Conservation (phyloP, 2,888 invertebrate genomes). For the Nemoura dubitans region DNA sequence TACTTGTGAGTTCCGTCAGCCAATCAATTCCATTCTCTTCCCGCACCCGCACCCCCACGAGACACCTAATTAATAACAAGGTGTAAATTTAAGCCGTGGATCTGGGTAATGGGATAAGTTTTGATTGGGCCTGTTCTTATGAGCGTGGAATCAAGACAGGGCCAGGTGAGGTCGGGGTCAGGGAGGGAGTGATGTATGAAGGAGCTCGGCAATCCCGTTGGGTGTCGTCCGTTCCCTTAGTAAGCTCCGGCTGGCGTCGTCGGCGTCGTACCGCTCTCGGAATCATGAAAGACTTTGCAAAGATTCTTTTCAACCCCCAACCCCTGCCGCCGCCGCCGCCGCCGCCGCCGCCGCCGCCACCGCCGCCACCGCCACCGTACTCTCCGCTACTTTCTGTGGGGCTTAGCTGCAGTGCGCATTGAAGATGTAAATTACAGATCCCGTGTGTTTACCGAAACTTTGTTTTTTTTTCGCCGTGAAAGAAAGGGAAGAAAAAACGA, state of each 20-base stretch:
- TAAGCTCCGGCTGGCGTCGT: not conserved
- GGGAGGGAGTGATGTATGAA: not conserved
- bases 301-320: not conserved
- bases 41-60: not conserved
- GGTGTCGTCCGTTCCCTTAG: not conserved
- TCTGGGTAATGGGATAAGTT: constrained; percentile 18
- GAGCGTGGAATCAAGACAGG: not conserved
- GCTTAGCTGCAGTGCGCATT: not conserved
- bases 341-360: not conserved
- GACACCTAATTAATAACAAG: not conserved
- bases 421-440: not conserved
- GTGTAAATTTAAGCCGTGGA: not conserved
- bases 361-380: not conserved
- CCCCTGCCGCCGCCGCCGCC: too few relatives aligned
- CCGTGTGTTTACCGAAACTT: not conserved
- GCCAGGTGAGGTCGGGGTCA: not conserved
- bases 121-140: not conserved
- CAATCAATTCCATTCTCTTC: not conserved
- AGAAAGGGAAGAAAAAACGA: not conserved
- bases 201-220: not conserved
- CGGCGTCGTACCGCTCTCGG: not conserved
- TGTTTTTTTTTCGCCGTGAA: not conserved
- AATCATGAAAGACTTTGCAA: not conserved
- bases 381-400: not conserved
- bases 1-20: not conserved